Evolutionary conservation across 2,888 invertebrate genomes (phyloP).

Genomic region (Camptogramma bilineatum): DNA sequence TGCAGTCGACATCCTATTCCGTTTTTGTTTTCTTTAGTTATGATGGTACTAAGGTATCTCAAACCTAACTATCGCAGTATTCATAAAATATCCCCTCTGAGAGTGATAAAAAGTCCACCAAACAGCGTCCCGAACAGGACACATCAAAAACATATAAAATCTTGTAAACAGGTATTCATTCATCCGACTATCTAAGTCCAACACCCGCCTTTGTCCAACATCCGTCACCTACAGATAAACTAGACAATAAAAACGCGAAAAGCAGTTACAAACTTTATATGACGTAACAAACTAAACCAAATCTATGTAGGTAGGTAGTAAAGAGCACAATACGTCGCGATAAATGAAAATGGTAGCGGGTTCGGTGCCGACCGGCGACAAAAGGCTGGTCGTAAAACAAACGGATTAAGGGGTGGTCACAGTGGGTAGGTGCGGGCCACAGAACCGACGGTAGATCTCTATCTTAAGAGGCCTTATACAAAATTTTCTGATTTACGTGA

Average conservation of each 20-base stretch:
- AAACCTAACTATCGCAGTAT: neutral
- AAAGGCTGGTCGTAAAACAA: conserved; percentile 76
- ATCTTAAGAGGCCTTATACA: no score
- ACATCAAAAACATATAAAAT: conserved; percentile 10
- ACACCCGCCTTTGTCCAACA: conserved; percentile 15
- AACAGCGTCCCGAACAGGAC: neutral
- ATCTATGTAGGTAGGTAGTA: conserved; percentile 54
- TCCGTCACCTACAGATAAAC: conserved; percentile 34
- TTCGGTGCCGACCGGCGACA: conserved; percentile 65
- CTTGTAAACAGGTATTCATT: neutral
- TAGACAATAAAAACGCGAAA: conserved; percentile 33
- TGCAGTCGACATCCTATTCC: no score
- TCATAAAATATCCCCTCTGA: neutral
- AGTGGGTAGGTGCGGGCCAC: conserved; percentile 42
- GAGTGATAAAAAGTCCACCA: neutral
- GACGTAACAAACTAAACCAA: conserved; percentile 57
- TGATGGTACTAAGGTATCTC: neutral
- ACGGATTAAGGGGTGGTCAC: conserved; percentile 74
- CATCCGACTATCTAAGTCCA: conserved; percentile 2
- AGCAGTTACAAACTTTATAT: conserved; percentile 39
- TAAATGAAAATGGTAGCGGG: conserved; percentile 74
- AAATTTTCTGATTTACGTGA: no score
- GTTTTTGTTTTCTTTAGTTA: no score
- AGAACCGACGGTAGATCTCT: conserved; percentile 3
- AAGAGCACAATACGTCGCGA: conserved; percentile 67